Percentiles rank a stretch among this genome's conserved stretches.
Evolutionary conservation across 2,888 invertebrate genomes (phyloP).

Genomic region (Lordiphosa andalusiaca): DNA sequence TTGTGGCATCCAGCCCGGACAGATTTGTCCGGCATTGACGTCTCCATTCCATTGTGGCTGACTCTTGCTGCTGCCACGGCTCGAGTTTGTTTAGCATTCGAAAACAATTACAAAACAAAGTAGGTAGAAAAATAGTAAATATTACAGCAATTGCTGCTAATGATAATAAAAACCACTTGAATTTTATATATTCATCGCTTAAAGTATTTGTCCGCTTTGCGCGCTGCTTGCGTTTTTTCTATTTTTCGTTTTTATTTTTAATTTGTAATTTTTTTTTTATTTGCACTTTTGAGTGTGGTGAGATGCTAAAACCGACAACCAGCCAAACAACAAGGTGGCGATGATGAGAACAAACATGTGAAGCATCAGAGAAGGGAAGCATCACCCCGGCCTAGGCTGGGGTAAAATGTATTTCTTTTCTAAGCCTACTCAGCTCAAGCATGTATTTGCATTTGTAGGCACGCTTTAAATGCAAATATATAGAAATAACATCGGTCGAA

Average conservation of each 20-base stretch:
- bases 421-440: no score
- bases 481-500: no score
- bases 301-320: not conserved
- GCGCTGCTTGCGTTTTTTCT: conserved; percentile 1
- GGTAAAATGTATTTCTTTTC: no score
- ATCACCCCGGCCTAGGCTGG: no score
- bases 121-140: conserved; percentile 20
- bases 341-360: conserved; percentile 7
- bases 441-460: no score
- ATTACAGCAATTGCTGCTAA: conserved; percentile 23
- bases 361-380: no score
- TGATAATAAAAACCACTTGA: conserved; percentile 13
- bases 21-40: conserved; percentile 27
- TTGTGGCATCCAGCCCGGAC: conserved; percentile 2
- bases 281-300: conserved; percentile 12
- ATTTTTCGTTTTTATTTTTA: no score
- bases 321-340: not conserved
- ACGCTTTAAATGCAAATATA: no score
- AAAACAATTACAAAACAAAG: conserved; percentile 42
- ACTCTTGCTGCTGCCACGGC: not conserved
- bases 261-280: conserved; percentile 7
- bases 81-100: conserved; percentile 21
- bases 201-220: conserved; percentile 23
- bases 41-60: not conserved
- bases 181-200: conserved; percentile 35